Evolutionary conservation across 2,888 invertebrate genomes (phyloP), one percentile per base, ranked within the genome.

Genomic region (Ephialtes manifestator): DNA sequence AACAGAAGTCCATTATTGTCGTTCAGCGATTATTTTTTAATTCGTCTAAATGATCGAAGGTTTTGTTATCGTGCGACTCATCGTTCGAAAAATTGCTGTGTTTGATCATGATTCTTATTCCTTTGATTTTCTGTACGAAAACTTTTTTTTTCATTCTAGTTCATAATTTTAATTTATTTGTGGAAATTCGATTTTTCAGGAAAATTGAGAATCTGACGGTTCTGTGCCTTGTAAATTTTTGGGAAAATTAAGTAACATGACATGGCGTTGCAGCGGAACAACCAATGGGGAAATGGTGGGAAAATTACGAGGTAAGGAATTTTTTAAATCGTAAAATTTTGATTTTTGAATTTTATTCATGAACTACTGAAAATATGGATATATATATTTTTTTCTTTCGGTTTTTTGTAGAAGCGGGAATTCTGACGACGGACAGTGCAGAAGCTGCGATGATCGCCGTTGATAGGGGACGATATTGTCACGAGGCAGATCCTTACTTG

Each of bases 211-310:
- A 67, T 74, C 43, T n/a, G 2, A 63, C 60, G 18, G 35, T 0
- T 35, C 60, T 15, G 60, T 35, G 60, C 35, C n/a, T 35, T n/a
- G n/a, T 4, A 5, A 35, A 18, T 4, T 31, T 24, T 13, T 20
- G 46, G 53, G 55, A 20, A 2, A 8, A 18, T 77, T 74, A 15
- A 58, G 68, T 72, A 90, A 83, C 76, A 98, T 98, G 99, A 98
- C 98, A 94, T 99, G 98, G 98, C 95, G 98, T 90, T 98, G 98
- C 89, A 97, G 97, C 92, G 98, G 98, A 55, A 95, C 96, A 88
- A 96, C 96, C 88, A 98, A 99, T 95, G 95, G 95, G 35, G 98
- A 98, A 93, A 95, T 99, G 94, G 96, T 99, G 65, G 95, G 95
- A 84, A 97, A 98, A 93, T 94, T 99, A 84, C 96, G 96, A 95